Evolutionary conservation across 1,140 invertebrate species (phyloP).

Genomic region (Philaenus spumarius): DNA sequence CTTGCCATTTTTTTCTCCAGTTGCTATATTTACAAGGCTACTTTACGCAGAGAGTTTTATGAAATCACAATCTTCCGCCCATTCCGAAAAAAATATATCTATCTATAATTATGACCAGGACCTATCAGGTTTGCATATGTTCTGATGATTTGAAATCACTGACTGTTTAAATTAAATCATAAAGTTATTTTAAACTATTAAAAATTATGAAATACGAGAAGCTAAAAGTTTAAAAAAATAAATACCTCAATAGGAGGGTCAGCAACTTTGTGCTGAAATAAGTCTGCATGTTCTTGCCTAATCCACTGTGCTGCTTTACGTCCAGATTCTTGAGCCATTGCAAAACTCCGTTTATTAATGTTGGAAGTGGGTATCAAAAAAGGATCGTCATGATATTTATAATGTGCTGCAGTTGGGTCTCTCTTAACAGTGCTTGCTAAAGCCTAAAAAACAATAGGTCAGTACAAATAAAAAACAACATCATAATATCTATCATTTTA

Average conservation of each 20-base stretch:
- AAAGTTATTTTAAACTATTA: constrained; percentile 6
- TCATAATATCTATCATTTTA: too few relatives aligned
- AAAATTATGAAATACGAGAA: neutral
- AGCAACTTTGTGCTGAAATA: constrained; percentile 64
- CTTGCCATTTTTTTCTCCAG: too few relatives aligned
- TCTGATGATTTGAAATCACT: neutral
- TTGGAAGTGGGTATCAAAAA: constrained; percentile 77
- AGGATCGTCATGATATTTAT: constrained; percentile 87
- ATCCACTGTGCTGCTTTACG: constrained; percentile 82
- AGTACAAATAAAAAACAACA: too few relatives aligned
- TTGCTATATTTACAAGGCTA: too few relatives aligned
- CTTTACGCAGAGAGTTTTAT: too few relatives aligned
- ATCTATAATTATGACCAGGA: too few relatives aligned
- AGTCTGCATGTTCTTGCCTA: constrained; percentile 61
- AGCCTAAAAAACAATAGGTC: too few relatives aligned
- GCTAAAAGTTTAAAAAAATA: neutral
- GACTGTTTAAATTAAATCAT: constrained; percentile 8
- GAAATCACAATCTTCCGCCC: too few relatives aligned
- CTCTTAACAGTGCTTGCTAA: constrained; percentile 62
- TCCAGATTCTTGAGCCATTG: constrained; percentile 77
- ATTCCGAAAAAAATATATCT: too few relatives aligned
- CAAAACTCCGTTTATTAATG: constrained; percentile 59
- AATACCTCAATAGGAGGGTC: constrained; percentile 54
- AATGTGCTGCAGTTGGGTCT: constrained; percentile 75
- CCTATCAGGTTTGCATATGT: too few relatives aligned